These are phyloP conservation scores for Tenthredo amoena DNA, from an alignment of 2,888 invertebrate species.

Conservation along the genomic window DNA sequence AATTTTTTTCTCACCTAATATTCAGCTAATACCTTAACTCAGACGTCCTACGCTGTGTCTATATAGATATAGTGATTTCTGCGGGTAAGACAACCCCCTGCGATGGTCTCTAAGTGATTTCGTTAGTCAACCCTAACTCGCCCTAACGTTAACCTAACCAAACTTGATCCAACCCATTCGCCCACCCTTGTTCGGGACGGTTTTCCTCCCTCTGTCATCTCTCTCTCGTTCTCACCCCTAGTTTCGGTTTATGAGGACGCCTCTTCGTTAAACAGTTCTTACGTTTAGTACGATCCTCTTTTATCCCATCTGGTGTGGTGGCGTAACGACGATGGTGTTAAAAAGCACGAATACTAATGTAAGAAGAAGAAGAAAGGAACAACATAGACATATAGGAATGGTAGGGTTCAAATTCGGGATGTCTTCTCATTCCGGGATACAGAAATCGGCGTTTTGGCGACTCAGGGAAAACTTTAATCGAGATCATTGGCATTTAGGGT, in stretches of 20 bases:
- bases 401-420: background rate
- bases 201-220: background rate
- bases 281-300: constrained; percentile 6
- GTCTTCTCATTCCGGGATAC: background rate
- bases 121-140: constrained; percentile 47
- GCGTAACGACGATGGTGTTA: background rate
- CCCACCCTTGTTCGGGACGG: background rate
- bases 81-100: constrained; percentile 15
- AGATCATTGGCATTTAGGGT: background rate
- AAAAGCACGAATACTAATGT: background rate
- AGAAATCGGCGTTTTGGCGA: background rate
- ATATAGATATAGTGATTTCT: background rate
- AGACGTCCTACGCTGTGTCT: no score
- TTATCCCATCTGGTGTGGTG: background rate
- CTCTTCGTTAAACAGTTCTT: constrained; percentile 52
- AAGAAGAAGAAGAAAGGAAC: background rate
- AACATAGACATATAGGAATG: no score
- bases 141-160: constrained; percentile 41
- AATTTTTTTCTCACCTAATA: no score
- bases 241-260: background rate
- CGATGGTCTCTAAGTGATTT: constrained; percentile 49
- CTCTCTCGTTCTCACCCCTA: constrained; percentile 4
- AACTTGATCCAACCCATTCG: background rate
- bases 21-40: no score
- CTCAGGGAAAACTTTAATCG: background rate